Evolutionary conservation across 2,888 invertebrate species (phyloP).

Genomic region (Zootermopsis nevadensis): DNA sequence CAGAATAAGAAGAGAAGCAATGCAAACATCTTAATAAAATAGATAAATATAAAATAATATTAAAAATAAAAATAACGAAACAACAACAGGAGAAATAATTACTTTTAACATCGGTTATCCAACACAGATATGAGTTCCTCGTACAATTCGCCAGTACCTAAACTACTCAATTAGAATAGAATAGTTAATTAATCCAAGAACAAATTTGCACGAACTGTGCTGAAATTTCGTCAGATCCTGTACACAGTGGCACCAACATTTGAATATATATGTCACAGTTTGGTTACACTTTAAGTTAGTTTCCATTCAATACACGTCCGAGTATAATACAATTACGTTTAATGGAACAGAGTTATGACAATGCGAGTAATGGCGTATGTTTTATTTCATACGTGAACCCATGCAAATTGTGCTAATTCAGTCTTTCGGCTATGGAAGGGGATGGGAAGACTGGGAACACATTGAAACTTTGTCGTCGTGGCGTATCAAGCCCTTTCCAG

Average conservation of each 20-base stretch:
- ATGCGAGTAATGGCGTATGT: background rate
- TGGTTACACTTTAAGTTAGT: slow-evolving; percentile 15
- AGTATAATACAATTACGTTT: slow-evolving; percentile 19
- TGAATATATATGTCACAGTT: slow-evolving; percentile 19
- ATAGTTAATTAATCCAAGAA: too few relatives aligned
- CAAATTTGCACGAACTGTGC: too few relatives aligned
- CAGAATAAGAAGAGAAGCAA: too few relatives aligned
- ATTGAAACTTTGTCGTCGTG: background rate
- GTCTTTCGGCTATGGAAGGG: background rate
- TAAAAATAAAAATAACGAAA: too few relatives aligned
- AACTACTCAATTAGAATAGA: too few relatives aligned
- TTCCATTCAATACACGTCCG: slow-evolving; percentile 20
- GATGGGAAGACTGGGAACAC: background rate
- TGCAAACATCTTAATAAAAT: too few relatives aligned
- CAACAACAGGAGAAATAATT: too few relatives aligned
- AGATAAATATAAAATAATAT: too few relatives aligned
- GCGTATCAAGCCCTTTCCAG: background rate
- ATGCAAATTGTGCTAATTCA: slow-evolving; percentile 37
- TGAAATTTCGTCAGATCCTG: background rate
- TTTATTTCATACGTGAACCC: slow-evolving; percentile 17
- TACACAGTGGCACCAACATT: background rate
- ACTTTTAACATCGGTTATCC: too few relatives aligned
- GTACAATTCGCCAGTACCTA: too few relatives aligned
- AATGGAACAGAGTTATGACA: slow-evolving; percentile 4
- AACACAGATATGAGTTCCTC: too few relatives aligned